Evolutionary conservation across 2,113 vertebrate genomes (phyloP).

Genomic region (Xenopus borealis): DNA sequence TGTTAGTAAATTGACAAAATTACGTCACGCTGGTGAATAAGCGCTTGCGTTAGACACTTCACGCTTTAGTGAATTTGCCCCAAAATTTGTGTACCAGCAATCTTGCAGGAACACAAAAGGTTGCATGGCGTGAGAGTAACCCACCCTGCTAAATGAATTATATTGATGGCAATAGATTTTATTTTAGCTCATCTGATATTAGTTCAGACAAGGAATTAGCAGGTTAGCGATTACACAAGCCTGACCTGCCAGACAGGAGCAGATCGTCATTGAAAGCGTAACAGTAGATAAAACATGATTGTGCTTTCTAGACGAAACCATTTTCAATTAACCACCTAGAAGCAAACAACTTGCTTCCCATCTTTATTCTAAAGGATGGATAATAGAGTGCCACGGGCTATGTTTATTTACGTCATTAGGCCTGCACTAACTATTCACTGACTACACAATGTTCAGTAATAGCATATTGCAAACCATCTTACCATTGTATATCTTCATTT

Average conservation of each 20-base stretch:
- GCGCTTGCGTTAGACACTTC: too few relatives aligned
- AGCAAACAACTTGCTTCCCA: slow-evolving; percentile 35
- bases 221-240: neutral
- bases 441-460: slow-evolving; percentile 20
- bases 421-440: slow-evolving; percentile 20
- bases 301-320: slow-evolving; percentile 33
- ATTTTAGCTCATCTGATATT: neutral
- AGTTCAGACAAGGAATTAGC: neutral
- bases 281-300: slow-evolving; percentile 42
- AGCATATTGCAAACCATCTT: slow-evolving; percentile 21
- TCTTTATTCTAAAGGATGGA: slow-evolving; percentile 22
- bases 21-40: too few relatives aligned
- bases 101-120: too few relatives aligned
- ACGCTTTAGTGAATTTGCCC: too few relatives aligned
- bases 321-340: slow-evolving; percentile 43
- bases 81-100: too few relatives aligned
- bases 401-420: slow-evolving; percentile 42
- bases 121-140: too few relatives aligned
- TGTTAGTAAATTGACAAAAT: too few relatives aligned
- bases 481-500: slow-evolving; percentile 12
- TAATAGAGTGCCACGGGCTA: slow-evolving; percentile 40
- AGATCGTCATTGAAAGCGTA: neutral
- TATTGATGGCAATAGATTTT: neutral
- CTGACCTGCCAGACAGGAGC: slow-evolving; percentile 6
- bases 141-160: too few relatives aligned